Evolutionary conservation across 1,140 invertebrate genomes (phyloP).

Genomic region (Scylla paramamosain): DNA sequence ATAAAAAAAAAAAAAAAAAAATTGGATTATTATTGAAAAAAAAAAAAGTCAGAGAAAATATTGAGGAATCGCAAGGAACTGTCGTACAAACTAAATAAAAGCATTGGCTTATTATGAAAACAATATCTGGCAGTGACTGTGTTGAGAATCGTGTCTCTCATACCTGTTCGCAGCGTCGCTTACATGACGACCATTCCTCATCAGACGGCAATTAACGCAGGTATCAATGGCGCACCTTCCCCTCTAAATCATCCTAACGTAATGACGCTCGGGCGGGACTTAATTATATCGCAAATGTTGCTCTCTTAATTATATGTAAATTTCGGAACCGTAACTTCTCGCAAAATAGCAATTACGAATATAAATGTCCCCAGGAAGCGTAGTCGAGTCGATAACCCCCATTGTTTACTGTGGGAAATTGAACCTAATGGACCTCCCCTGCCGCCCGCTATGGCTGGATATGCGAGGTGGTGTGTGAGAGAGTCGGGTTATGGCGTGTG

Average conservation of each 20-base stretch:
- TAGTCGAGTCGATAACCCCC: neutral
- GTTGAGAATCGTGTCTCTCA: neutral
- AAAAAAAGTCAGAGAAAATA: no score
- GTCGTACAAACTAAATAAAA: no score
- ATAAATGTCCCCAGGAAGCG: constrained; percentile 18
- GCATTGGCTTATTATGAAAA: no score
- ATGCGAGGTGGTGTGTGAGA: neutral
- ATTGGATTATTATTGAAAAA: no score
- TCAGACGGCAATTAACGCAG: neutral
- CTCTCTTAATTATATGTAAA: constrained; percentile 71
- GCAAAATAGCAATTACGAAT: constrained; percentile 40
- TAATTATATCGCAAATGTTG: constrained; percentile 64
- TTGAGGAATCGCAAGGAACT: no score
- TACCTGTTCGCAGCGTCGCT: neutral
- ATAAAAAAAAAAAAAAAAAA: no score
- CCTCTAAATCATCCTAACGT: constrained; percentile 34
- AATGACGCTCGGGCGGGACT: constrained; percentile 26
- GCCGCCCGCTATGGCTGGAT: neutral
- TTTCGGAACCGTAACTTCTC: constrained; percentile 53
- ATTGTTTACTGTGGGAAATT: neutral
- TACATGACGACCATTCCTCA: neutral
- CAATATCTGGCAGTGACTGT: neutral
- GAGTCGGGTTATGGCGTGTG: neutral
- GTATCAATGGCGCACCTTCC: neutral
- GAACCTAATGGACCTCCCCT: constrained; percentile 21